Evolutionary conservation across 2,888 invertebrate genomes (phyloP).

Genomic region (Trichogramma dendrolimi): DNA sequence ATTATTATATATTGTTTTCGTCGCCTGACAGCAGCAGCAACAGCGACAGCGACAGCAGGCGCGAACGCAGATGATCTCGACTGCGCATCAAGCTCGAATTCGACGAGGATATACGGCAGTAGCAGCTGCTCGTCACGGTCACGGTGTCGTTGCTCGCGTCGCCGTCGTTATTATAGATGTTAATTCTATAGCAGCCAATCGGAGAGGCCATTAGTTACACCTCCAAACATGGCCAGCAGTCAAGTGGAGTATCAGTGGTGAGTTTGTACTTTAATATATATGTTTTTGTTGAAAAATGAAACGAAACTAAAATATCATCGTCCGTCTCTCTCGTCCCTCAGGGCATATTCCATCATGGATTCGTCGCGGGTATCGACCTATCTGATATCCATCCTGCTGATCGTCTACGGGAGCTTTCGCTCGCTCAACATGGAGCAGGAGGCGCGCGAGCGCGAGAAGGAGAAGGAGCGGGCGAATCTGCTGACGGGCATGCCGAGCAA

Average conservation of each 20-base stretch:
- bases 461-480: constrained; percentile 68
- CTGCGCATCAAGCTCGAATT: constrained; percentile 34
- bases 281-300: constrained; percentile 12
- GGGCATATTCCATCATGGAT: constrained; percentile 96
- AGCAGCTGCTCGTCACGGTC: too few relatives aligned
- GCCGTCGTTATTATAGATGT: constrained; percentile 42
- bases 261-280: constrained; percentile 32
- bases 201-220: constrained; percentile 43
- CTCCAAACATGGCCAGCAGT: constrained; percentile 52
- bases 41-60: constrained; percentile 24
- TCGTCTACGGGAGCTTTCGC: constrained; percentile 96
- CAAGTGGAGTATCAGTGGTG: constrained; percentile 56
- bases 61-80: constrained; percentile 47
- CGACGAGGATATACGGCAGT: too few relatives aligned
- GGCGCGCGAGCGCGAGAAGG: constrained; percentile 76
- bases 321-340: constrained; percentile 35
- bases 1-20: too few relatives aligned
- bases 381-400: constrained; percentile 92
- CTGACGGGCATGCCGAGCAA: constrained; percentile 57
- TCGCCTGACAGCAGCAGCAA: too few relatives aligned
- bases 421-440: constrained; percentile 95
- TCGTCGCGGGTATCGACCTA: constrained; percentile 95
- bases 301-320: neutral
- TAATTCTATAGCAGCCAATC: constrained; percentile 40
- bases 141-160: too few relatives aligned